Base-by-base conservation (phyloP, 2,888 invertebrate genomes). In the Lasioglossum oenotherae region DNA sequence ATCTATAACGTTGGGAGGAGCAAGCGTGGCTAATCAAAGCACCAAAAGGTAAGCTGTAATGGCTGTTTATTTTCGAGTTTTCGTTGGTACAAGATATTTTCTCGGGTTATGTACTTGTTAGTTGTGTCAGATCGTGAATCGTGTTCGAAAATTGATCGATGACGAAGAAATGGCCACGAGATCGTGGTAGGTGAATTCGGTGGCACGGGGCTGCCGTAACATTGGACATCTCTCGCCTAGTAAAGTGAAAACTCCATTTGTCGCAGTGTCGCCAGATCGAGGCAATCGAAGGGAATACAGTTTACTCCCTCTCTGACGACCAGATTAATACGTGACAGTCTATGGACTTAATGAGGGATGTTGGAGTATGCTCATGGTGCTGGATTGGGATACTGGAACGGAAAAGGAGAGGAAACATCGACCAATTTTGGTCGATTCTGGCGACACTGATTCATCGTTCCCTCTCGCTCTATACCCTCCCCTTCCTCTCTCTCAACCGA, bases 1-100 rank as follows among this genome's bases (percentile, higher is more conserved):
- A 91, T 82, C 92, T 92, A 91, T 86, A 91, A 83, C 88, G 84
- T 92, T 87, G 85, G 90, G 89, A 88, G 85, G 89, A 91, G 91
- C 92, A 97, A 97, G 97, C 97, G 98, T 98, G 97, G 97, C 97
- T 97, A 97, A 97, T 97, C 97, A 97, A 97, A 97, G 97, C 96
- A 97, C 97, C 96, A 97, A 97, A 97, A 97, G 97, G 97, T 97
- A 97, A 96, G 87, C 92, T 93, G 93, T 92, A 92, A 91, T 90
- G 91, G 91, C 92, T 93, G 93, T 93, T 92, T 93, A 93, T 94
- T 94, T 94, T 93, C 92, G 92, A 92, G 91, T 93, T 93, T 93
- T 91, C 91, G 84, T 91, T 91, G 91, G 90, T 90, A 88, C 88
- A 88, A 89, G 86, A 89, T 87, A 91, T 93, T 91, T 88, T 89